phyloP scores from a whole-genome alignment of 2,797 vertebrate genomes.

The Clamator glandarius region DNA sequence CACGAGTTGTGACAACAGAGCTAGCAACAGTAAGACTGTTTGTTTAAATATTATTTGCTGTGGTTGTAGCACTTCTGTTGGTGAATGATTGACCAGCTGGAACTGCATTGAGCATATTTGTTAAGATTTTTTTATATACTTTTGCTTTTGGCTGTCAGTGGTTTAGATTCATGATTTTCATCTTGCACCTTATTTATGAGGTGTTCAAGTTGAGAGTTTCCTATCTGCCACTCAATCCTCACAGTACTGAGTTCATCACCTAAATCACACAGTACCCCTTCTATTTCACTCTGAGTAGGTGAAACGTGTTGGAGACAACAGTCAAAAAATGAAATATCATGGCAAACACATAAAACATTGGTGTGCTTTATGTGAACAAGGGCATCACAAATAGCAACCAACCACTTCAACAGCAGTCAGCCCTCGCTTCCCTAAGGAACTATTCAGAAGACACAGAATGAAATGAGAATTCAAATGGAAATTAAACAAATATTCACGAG shows the following conservation, averaged over 20 bases:
- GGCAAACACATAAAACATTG: neutral
- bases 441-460: neutral
- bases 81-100: slow-evolving; percentile 30
- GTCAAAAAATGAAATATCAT: slow-evolving; percentile 42
- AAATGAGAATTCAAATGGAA: neutral
- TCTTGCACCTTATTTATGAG: slow-evolving; percentile 55
- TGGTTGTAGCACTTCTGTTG: slow-evolving; percentile 5
- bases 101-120: neutral
- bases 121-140: slow-evolving; percentile 30
- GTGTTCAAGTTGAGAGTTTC: slow-evolving; percentile 36
- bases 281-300: slow-evolving; percentile 19
- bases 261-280: slow-evolving; percentile 38
- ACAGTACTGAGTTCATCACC: slow-evolving; percentile 17
- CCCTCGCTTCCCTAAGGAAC: neutral
- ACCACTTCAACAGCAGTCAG: neutral
- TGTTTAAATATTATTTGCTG: slow-evolving; percentile 26
- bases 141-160: slow-evolving; percentile 31
- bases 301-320: slow-evolving; percentile 37
- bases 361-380: neutral
- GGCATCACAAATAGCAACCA: slow-evolving; percentile 20
- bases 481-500: neutral
- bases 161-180: slow-evolving; percentile 30
- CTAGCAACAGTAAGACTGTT: neutral
- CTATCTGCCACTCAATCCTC: slow-evolving; percentile 17
- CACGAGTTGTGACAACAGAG: neutral